A percentile compares a stretch with the other conserved stretches of the same genome.
Evolutionary conservation across 2,797 vertebrate species (phyloP).

Genomic region (Antrozous pallidus): DNA sequence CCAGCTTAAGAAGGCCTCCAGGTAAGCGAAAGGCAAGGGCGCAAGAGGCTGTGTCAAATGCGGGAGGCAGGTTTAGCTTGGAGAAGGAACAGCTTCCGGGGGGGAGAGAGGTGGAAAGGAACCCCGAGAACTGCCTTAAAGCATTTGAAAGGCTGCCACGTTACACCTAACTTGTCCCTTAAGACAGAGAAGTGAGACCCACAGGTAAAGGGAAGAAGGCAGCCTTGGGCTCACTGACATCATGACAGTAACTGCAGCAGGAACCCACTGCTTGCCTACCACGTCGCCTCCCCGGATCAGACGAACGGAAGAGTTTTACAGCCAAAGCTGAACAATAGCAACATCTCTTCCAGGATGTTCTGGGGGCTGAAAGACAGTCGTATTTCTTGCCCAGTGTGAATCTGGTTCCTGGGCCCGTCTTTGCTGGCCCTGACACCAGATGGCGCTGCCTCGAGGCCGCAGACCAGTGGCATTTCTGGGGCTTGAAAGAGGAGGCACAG

Average conservation of each 20-base stretch:
- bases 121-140: background rate
- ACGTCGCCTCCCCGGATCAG: background rate
- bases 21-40: background rate
- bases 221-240: background rate
- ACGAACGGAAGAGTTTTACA: background rate
- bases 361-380: background rate
- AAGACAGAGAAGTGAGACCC: background rate
- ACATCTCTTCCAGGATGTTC: background rate
- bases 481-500: background rate
- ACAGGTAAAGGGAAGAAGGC: background rate
- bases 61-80: background rate
- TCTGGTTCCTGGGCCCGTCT: background rate
- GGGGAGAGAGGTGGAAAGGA: background rate
- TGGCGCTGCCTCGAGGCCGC: conserved; percentile 37
- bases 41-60: background rate
- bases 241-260: fast-evolving
- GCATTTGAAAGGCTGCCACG: background rate
- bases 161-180: background rate
- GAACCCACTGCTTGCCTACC: background rate
- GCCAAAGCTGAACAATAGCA: background rate
- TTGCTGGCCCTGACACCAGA: conserved; percentile 55
- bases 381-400: background rate
- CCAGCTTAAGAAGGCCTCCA: background rate
- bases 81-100: background rate
- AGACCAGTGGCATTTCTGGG: conserved; percentile 29